phyloP scores from a whole-genome alignment of 2,113 vertebrate species.

The Pyxicephalus adspersus region DNA sequence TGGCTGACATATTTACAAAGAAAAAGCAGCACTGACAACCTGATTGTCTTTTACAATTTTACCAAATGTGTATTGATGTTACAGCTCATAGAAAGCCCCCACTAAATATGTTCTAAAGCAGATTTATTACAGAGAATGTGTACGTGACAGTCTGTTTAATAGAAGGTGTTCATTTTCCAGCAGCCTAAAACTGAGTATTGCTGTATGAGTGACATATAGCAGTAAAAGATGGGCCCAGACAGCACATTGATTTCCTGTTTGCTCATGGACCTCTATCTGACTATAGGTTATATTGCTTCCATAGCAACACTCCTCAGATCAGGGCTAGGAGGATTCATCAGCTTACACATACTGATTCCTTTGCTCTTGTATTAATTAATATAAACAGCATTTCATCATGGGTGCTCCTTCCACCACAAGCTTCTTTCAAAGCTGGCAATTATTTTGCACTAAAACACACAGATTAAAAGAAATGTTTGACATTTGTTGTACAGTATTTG shows the following conservation, averaged over 20 bases:
- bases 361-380: conserved; percentile 66
- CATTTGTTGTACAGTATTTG: too few relatives aligned
- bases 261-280: conserved; percentile 61
- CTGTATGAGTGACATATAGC: conserved; percentile 32
- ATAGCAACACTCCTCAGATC: conserved; percentile 69
- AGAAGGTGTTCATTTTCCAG: not conserved
- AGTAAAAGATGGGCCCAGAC: conserved; percentile 53
- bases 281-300: conserved; percentile 69
- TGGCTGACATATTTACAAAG: too few relatives aligned
- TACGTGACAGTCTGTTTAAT: too few relatives aligned
- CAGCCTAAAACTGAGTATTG: not conserved
- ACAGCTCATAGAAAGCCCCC: too few relatives aligned
- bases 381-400: conserved; percentile 64
- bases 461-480: too few relatives aligned
- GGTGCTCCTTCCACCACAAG: conserved; percentile 62
- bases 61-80: too few relatives aligned
- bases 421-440: not conserved
- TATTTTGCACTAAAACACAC: not conserved
- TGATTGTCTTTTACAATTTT: too few relatives aligned
- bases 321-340: conserved; percentile 65
- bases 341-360: conserved; percentile 61
- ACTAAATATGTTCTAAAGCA: too few relatives aligned
- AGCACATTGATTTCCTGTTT: conserved; percentile 58
- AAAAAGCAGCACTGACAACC: too few relatives aligned
- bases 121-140: too few relatives aligned